phyloP scores from a whole-genome alignment of 2,888 invertebrate species.

The Gortyna flavago region DNA sequence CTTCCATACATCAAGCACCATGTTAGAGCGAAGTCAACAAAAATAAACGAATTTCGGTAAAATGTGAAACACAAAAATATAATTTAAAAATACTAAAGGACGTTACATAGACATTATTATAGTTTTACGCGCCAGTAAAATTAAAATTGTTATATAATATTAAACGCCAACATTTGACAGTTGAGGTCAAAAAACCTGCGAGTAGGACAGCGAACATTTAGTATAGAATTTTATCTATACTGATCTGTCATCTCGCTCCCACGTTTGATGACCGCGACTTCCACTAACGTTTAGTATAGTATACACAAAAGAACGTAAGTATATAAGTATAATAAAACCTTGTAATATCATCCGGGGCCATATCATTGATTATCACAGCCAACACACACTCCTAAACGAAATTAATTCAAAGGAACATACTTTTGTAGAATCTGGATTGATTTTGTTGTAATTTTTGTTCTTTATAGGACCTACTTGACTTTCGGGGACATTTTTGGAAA shows the following conservation, averaged over 20 bases:
- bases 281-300: slow-evolving; percentile 5
- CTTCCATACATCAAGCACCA: slow-evolving; percentile 51
- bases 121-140: slow-evolving; percentile 5
- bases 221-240: neutral
- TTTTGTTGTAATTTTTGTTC: slow-evolving; percentile 11
- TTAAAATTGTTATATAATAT: neutral
- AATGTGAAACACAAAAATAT: neutral
- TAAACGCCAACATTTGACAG: neutral
- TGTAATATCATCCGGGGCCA: slow-evolving; percentile 63
- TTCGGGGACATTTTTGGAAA: neutral
- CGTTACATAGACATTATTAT: slow-evolving; percentile 1
- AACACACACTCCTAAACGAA: slow-evolving; percentile 69
- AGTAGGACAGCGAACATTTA: neutral
- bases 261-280: neutral
- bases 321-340: slow-evolving; percentile 47
- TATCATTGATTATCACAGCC: slow-evolving; percentile 70
- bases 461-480: neutral
- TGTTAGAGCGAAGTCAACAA: slow-evolving; percentile 41
- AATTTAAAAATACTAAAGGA: slow-evolving; percentile 13
- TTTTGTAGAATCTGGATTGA: slow-evolving; percentile 24
- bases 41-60: slow-evolving; percentile 9
- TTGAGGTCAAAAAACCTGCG: neutral
- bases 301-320: slow-evolving; percentile 22
- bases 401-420: slow-evolving; percentile 26
- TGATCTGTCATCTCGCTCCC: slow-evolving; percentile 8